Evolutionary conservation across 2,888 invertebrate genomes (phyloP).

Genomic region (Malthinus flaveolus): DNA sequence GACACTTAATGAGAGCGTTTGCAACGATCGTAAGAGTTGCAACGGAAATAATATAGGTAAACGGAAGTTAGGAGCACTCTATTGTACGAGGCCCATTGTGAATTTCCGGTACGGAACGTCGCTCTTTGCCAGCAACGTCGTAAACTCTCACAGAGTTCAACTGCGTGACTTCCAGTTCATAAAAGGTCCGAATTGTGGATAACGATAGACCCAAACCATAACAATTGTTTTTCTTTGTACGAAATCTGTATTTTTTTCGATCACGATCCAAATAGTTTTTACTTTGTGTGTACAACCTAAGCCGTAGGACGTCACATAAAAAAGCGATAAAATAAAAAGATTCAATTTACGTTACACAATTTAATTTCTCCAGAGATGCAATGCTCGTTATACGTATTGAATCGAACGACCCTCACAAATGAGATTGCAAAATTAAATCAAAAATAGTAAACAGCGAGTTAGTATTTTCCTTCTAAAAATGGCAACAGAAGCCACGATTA

Average conservation of each 20-base stretch:
- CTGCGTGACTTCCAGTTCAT: slow-evolving; percentile 25
- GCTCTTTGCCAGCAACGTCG: slow-evolving; percentile 32
- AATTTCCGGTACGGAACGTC: slow-evolving; percentile 36
- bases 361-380: slow-evolving; percentile 20
- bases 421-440: no score
- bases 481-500: no score
- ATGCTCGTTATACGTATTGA: neutral
- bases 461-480: no score
- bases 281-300: slow-evolving; percentile 30
- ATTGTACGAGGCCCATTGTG: slow-evolving; percentile 33
- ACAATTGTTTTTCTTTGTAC: slow-evolving; percentile 10
- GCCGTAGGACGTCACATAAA: slow-evolving; percentile 31
- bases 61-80: slow-evolving; percentile 33
- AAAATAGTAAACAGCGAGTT: no score
- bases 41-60: slow-evolving; percentile 35
- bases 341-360: slow-evolving; percentile 33
- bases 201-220: slow-evolving; percentile 7
- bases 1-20: slow-evolving; percentile 5
- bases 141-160: slow-evolving; percentile 28
- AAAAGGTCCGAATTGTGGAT: slow-evolving; percentile 23
- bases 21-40: slow-evolving; percentile 14
- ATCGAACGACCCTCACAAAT: neutral
- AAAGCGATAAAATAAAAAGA: slow-evolving; percentile 29
- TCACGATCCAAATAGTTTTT: slow-evolving; percentile 23
- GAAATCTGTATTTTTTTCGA: slow-evolving; percentile 24